These are phyloP conservation scores for Leptinotarsa defecta DNA, from an alignment of 1,140 invertebrate species.

Conservation along the genomic window DNA sequence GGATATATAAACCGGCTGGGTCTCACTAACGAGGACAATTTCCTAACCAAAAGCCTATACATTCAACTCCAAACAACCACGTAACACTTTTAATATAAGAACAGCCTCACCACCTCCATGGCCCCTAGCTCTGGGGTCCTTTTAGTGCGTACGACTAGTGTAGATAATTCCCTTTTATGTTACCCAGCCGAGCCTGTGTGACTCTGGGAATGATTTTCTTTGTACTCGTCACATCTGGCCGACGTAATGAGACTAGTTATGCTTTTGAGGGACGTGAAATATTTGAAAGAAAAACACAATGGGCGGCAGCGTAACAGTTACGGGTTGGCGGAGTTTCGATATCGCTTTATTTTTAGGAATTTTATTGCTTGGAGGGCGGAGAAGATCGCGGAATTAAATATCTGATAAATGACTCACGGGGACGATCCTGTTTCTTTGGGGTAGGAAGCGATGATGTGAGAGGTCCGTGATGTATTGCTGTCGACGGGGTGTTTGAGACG, in stretches of 20 bases:
- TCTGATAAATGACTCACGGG: slow-evolving; percentile 16
- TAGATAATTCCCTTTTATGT: slow-evolving; percentile 23
- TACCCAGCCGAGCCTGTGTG: not conserved
- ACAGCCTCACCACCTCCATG: not conserved
- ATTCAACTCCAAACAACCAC: slow-evolving; percentile 17
- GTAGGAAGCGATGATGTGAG: not conserved
- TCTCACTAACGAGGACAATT: slow-evolving; percentile 17
- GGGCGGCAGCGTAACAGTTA: slow-evolving; percentile 18
- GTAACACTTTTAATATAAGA: slow-evolving; percentile 16
- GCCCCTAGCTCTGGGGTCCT: slow-evolving; percentile 1
- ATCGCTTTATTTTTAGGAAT: slow-evolving; percentile 22
- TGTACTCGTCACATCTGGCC: slow-evolving; percentile 23
- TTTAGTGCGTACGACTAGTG: slow-evolving; percentile 11
- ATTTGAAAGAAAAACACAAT: slow-evolving; percentile 19
- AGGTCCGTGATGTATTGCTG: not conserved
- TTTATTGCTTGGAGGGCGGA: slow-evolving; percentile 7
- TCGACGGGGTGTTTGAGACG: not conserved
- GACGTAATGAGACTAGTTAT: slow-evolving; percentile 28
- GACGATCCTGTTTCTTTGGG: not conserved
- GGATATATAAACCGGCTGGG: slow-evolving; percentile 9
- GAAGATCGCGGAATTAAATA: not conserved
- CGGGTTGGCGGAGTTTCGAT: slow-evolving; percentile 1
- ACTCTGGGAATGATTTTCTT: slow-evolving; percentile 17
- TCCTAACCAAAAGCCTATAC: not conserved
- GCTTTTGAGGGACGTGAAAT: slow-evolving; percentile 26